phyloP scores from a whole-genome alignment of 2,113 vertebrate genomes.

The Pyrgilauda ruficollis region DNA sequence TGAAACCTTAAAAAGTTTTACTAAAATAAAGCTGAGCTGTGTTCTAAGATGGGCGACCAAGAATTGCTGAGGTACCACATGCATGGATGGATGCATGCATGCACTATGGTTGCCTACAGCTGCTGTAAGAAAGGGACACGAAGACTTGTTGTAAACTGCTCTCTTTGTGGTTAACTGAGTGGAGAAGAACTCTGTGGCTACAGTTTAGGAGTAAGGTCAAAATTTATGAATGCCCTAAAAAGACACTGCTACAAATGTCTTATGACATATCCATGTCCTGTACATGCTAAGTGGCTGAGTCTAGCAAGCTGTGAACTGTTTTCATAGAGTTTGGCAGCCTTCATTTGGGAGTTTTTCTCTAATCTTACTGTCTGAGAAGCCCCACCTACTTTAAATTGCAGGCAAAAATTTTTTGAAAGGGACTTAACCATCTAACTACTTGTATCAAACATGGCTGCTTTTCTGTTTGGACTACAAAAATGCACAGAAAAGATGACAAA shows the following conservation, averaged over 20 bases:
- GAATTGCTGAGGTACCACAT: background rate
- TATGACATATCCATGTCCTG: too few relatives aligned
- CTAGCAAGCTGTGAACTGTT: background rate
- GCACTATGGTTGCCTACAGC: background rate
- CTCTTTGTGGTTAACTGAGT: background rate
- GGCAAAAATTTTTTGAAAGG: background rate
- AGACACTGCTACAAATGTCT: background rate
- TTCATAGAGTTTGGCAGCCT: background rate
- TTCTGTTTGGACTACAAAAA: background rate
- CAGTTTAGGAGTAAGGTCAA: background rate
- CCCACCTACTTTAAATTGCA: background rate
- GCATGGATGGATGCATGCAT: background rate
- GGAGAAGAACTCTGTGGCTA: background rate
- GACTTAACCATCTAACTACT: background rate
- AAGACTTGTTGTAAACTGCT: background rate
- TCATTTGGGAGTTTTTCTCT: background rate
- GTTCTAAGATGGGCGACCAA: background rate
- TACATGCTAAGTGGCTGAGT: accelerated
- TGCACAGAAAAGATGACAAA: background rate
- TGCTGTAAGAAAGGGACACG: background rate
- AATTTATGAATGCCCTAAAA: background rate
- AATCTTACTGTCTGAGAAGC: background rate
- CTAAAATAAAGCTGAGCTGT: background rate
- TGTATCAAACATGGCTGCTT: background rate
- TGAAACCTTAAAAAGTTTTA: background rate